phyloP scores from a whole-genome alignment of 2,113 vertebrate species.

The Sus scrofa region T2T-Sscrofa CM000826.6:130899501-130900000 shows the following conservation, averaged over 20 bases:
- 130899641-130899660: neutral
- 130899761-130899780: neutral
- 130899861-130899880: slow-evolving; percentile 26
- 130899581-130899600: neutral
- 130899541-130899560: neutral
- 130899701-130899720: neutral
- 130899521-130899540: neutral
- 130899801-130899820: neutral
- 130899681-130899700: neutral
- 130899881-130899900: slow-evolving; percentile 42
- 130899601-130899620: neutral
- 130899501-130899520: neutral
- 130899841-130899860: neutral
- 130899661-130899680: neutral
- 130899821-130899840: neutral
- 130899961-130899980: slow-evolving; percentile 51
- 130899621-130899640: neutral
- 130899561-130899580: neutral
- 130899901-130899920: slow-evolving; percentile 40
- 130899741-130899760: neutral
- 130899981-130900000: neutral
- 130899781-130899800: neutral
- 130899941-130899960: slow-evolving; percentile 31
- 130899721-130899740: neutral
- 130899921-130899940: neutral